A percentile compares a stretch with the other conserved stretches of the same genome.
phyloP scores from a whole-genome alignment of 2,888 invertebrate genomes.

The Drosophila lutescens region DNA sequence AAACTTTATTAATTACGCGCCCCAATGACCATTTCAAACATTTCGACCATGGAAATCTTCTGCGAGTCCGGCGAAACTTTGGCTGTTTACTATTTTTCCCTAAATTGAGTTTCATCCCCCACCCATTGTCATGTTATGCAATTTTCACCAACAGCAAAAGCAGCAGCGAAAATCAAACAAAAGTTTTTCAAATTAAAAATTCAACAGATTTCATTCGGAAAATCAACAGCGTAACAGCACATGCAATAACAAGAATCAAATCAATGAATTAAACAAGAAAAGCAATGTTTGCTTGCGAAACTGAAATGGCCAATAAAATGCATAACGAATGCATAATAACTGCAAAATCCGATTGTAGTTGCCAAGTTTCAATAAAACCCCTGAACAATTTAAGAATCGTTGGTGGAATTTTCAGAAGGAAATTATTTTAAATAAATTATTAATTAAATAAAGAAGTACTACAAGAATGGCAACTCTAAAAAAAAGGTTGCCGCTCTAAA shows the following conservation, averaged over 20 bases:
- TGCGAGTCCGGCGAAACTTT: slow-evolving; percentile 39
- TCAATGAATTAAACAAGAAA: slow-evolving; percentile 9
- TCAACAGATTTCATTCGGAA: slow-evolving; percentile 28
- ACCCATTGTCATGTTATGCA: slow-evolving; percentile 13
- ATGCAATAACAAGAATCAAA: slow-evolving; percentile 18
- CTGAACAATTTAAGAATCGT: not conserved
- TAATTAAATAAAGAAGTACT: too few relatives aligned
- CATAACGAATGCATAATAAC: not conserved
- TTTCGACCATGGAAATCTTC: not conserved
- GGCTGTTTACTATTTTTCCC: slow-evolving; percentile 26
- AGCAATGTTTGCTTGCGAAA: slow-evolving; percentile 7
- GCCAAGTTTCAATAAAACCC: not conserved
- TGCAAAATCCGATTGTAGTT: not conserved
- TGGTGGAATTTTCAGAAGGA: too few relatives aligned
- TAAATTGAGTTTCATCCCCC: slow-evolving; percentile 18
- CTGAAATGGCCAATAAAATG: slow-evolving; percentile 12
- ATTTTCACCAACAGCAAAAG: slow-evolving; percentile 14
- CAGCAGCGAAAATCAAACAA: slow-evolving; percentile 25
- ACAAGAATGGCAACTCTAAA: too few relatives aligned
- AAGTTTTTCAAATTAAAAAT: slow-evolving; percentile 46
- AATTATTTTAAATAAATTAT: not conserved
- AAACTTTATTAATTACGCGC: slow-evolving; percentile 65
- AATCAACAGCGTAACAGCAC: slow-evolving; percentile 7
- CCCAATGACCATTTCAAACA: slow-evolving; percentile 31
- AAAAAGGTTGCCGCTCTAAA: too few relatives aligned